These are phyloP conservation scores for Nemurella pictetii DNA, from an alignment of 2,888 invertebrate genomes.

Conservation along the genomic window DNA sequence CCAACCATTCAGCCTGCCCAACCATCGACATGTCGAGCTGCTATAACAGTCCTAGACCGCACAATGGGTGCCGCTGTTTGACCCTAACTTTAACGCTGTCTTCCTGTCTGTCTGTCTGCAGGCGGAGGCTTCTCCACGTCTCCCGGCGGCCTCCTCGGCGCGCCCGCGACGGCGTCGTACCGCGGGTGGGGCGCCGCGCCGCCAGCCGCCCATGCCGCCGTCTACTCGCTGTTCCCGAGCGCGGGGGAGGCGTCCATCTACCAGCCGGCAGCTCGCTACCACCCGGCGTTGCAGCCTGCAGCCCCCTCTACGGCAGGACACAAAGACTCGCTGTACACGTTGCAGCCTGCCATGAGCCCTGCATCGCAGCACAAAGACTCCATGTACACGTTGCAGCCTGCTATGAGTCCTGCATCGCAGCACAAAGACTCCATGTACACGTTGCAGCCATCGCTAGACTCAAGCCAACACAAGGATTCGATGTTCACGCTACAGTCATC, in stretches of 20 bases:
- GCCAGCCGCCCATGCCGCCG: slow-evolving; percentile 12
- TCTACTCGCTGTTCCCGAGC: slow-evolving; percentile 31
- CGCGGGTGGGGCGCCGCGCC: slow-evolving; percentile 3
- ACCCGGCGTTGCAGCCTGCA: slow-evolving; percentile 16
- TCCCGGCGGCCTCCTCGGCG: slow-evolving; percentile 39
- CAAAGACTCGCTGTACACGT: too few species aligned
- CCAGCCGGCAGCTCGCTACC: slow-evolving; percentile 20
- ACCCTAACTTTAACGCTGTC: background rate
- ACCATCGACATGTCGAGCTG: too few species aligned
- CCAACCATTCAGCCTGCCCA: too few species aligned
- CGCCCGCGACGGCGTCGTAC: slow-evolving; percentile 20
- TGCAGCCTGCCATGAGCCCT: too few species aligned
- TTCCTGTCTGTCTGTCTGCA: slow-evolving; percentile 17
- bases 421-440: slow-evolving; percentile 6
- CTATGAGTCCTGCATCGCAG: too few species aligned
- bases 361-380: too few species aligned
- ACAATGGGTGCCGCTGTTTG: background rate
- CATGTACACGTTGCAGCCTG: too few species aligned
- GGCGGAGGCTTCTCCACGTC: slow-evolving; percentile 39
- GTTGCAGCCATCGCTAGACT: slow-evolving; percentile 60
- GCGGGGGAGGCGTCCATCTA: background rate
- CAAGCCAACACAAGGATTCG: slow-evolving; percentile 59
- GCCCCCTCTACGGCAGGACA: too few species aligned
- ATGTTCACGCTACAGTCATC: slow-evolving; percentile 66
- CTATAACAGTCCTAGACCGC: background rate